These are phyloP conservation scores for Siphlonurus alternatus DNA, from an alignment of 2,888 invertebrate species.

Conservation along the genomic window DNA sequence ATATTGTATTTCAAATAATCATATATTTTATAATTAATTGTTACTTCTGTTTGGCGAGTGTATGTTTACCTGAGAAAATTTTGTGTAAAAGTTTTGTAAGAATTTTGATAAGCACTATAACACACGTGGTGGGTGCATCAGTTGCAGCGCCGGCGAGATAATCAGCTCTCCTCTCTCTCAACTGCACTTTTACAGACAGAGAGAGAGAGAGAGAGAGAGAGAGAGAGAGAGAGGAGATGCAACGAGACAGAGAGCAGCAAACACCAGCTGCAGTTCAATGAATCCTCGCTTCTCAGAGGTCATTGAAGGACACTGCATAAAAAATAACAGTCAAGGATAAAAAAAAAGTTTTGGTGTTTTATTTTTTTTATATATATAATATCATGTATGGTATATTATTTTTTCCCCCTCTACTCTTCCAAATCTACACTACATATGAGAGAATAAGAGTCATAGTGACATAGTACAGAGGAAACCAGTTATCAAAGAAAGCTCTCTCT, in stretches of 20 bases:
- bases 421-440: background rate
- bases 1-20: too few species aligned
- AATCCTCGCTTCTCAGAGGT: background rate
- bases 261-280: constrained; percentile 1
- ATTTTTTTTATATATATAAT: background rate
- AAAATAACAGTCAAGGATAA: background rate
- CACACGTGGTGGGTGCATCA: background rate
- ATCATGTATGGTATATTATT: background rate
- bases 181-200: background rate
- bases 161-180: too few species aligned
- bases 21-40: too few species aligned
- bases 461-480: too few species aligned
- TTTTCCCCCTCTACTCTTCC: background rate
- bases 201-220: background rate
- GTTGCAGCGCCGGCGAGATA: background rate
- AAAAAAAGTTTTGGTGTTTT: too few species aligned
- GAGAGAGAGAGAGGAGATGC: background rate
- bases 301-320: background rate
- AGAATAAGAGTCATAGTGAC: background rate
- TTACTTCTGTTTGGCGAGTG: too few species aligned
- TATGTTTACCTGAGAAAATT: too few species aligned
- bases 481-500: too few species aligned
- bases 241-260: background rate
- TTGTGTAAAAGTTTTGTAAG: too few species aligned
- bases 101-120: background rate